Evolutionary conservation across 2,888 invertebrate species (phyloP), one percentile per base, ranked within the genome.

Genomic region (Eupithecia tripunctaria): DNA sequence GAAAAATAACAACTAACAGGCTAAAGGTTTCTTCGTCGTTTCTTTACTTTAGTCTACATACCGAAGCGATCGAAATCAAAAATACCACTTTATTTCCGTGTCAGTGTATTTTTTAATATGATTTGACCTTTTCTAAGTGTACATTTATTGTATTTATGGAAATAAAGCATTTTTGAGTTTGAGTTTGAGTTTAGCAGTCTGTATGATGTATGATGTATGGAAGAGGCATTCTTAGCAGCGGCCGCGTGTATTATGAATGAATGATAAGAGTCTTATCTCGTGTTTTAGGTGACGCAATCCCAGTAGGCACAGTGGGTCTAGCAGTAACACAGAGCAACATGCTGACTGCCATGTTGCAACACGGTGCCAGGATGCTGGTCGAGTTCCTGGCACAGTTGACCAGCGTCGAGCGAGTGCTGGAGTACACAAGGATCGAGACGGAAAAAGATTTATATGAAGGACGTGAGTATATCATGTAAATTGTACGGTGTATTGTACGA

Each of bases 331-430:
- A 96, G 88, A 95, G 95, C 71, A 95, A 95, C 80, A 94, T 92
- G 14, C 84, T 96, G 77, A 95, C 96, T 2, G 94, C 95, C 29
- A 94, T 96, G 92, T 81, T 95, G 82, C 95, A 95, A 83, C 98
- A 97, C 96, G 97, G 97, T 0, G 97, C 98, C 86, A 93, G 98
- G 51, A 98, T 98, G 92, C 95, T 97, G 75, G 97, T 98, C 0
- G 98, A 98, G 91, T 96, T 97, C 71, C 94, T 96, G 8, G 97
- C 97, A 74, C 96, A 96, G 82, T 95, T 97, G 86, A 97, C 96
- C 86, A 96, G 97, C 4, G 98, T 98, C 0, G 98, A 98, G 91
- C 94, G 98, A 79, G 96, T 98, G 0, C 87, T 98, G 14, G 97
- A 98, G 84, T 98, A 98, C 88, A 96, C 96, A 1, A 91, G 95